phyloP scores from a whole-genome alignment of 2,113 vertebrate genomes.

The Boulengeromyrus knoepffleri region DNA sequence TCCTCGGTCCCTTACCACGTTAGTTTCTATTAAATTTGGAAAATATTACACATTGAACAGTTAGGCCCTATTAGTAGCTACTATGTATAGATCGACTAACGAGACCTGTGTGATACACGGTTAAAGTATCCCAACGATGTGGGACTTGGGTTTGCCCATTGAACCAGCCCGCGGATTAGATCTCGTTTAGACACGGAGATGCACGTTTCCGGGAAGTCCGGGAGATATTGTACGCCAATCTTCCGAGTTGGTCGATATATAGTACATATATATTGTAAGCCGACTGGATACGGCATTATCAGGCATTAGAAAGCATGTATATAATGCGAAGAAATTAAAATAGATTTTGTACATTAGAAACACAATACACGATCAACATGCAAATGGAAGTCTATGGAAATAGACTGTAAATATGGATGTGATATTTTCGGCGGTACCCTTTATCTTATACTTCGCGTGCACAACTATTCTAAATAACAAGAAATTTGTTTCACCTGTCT shows the following conservation, averaged over 20 bases:
- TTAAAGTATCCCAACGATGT: not conserved
- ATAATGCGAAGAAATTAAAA: not conserved
- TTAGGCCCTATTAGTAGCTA: not conserved
- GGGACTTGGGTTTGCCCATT: not conserved
- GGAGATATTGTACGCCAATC: not conserved
- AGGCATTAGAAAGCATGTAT: not conserved
- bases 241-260: not conserved
- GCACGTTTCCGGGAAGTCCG: not conserved
- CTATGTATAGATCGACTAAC: not conserved
- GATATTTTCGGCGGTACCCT: not conserved
- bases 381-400: not conserved
- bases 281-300: not conserved
- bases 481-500: not conserved
- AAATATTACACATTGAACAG: not conserved
- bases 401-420: not conserved
- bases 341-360: not conserved
- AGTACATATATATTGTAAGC: not conserved
- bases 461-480: not conserved
- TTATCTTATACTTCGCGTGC: not conserved
- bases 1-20: not conserved
- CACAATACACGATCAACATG: not conserved
- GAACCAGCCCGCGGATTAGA: not conserved
- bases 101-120: not conserved
- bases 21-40: not conserved
- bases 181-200: not conserved